Evolutionary conservation across 2,113 vertebrate species (phyloP).

Genomic region (Plecotus auritus): DNA sequence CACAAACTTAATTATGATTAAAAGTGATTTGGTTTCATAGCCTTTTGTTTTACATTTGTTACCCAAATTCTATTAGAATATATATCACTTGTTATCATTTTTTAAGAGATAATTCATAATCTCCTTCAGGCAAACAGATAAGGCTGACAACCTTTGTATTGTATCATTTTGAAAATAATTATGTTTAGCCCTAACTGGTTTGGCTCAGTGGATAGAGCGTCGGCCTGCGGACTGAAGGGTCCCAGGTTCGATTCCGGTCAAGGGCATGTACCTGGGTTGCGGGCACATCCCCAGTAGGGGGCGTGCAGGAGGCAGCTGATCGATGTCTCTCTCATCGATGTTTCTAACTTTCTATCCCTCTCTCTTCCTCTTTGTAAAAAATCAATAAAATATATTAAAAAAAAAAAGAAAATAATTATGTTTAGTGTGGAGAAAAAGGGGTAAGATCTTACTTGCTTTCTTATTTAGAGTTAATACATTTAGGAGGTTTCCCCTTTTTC

Average conservation of each 20-base stretch:
- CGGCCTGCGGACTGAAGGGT: no score
- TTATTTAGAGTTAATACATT: conserved; percentile 25
- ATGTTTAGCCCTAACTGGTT: no score
- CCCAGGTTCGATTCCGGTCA: no score
- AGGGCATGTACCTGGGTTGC: no score
- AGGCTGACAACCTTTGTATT: not conserved
- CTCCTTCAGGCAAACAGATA: not conserved
- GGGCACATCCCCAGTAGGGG: no score
- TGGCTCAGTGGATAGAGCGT: no score
- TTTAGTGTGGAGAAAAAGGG: not conserved
- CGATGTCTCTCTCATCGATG: no score
- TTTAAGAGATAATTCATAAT: conserved; percentile 22
- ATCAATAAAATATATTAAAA: no score
- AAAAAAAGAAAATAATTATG: conserved; percentile 34
- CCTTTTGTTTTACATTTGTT: conserved; percentile 37
- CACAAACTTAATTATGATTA: conserved; percentile 63
- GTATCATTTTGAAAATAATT: conserved; percentile 37
- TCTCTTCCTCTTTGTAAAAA: no score
- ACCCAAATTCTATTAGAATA: conserved; percentile 13
- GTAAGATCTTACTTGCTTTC: not conserved
- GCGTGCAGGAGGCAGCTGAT: no score
- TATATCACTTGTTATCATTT: not conserved
- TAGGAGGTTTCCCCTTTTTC: not conserved
- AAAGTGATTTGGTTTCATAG: conserved; percentile 50
- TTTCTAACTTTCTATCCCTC: no score